Percentiles rank a stretch among this genome's conserved stretches.
Evolutionary conservation across 2,113 vertebrate genomes (phyloP).

Genomic region (Xiphias gladius): DNA sequence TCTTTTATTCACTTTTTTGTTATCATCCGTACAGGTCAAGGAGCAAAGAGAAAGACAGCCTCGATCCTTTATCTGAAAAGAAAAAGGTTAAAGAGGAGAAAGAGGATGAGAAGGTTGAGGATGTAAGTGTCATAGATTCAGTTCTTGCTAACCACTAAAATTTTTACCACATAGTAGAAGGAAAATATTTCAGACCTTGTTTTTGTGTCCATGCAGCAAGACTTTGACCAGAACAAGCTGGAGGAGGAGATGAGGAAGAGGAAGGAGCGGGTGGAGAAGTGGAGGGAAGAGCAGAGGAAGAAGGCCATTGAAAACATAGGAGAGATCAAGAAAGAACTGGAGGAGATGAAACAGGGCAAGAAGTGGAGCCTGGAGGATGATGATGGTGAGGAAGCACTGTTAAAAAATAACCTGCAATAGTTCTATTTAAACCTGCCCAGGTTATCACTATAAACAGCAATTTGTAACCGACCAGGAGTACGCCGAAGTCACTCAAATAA

Average conservation of each 20-base stretch:
- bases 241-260: constrained; percentile 99
- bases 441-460: neutral
- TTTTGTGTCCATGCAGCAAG: constrained; percentile 78
- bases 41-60: constrained; percentile 92
- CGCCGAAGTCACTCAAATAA: too few relatives aligned
- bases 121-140: constrained; percentile 80
- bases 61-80: constrained; percentile 91
- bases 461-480: neutral
- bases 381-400: constrained; percentile 86
- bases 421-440: neutral
- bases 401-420: too few relatives aligned
- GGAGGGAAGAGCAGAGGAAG: constrained; percentile 97
- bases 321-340: constrained; percentile 96
- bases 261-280: constrained; percentile 98
- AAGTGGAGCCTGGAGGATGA: constrained; percentile 99
- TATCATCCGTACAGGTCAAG: constrained; percentile 79
- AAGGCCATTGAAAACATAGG: constrained; percentile 98
- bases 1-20: neutral
- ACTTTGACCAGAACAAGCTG: constrained; percentile 99
- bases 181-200: neutral
- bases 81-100: constrained; percentile 98
- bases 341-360: constrained; percentile 98
- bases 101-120: constrained; percentile 96
- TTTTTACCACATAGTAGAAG: neutral
- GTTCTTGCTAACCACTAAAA: neutral